phyloP scores from a whole-genome alignment of 2,888 invertebrate species.

The Rhagium mordax region DNA sequence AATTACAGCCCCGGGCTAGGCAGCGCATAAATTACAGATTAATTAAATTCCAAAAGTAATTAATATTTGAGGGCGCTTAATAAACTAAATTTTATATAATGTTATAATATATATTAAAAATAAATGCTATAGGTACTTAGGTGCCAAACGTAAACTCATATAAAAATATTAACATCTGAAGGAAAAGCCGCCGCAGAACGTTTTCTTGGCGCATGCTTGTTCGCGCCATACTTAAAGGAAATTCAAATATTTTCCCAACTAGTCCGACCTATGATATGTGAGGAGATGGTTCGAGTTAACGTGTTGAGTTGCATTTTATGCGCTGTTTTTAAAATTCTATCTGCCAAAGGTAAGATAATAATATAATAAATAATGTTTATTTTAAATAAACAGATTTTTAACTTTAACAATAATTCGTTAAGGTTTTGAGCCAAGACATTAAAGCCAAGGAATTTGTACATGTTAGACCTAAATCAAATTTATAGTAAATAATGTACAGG shows the following conservation, averaged over 20 bases:
- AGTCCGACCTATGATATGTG: conserved; percentile 1
- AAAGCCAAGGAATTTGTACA: too few relatives aligned
- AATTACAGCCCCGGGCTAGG: neutral
- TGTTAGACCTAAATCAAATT: too few relatives aligned
- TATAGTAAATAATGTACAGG: too few relatives aligned
- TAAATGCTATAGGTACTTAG: too few relatives aligned
- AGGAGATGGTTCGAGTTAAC: conserved; percentile 4
- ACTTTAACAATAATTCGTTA: too few relatives aligned
- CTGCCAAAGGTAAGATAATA: conserved; percentile 12
- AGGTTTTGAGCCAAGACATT: too few relatives aligned
- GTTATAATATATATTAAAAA: too few relatives aligned
- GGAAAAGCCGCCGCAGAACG: neutral
- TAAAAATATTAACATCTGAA: neutral
- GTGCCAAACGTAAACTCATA: neutral
- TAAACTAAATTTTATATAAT: too few relatives aligned
- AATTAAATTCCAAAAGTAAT: neutral
- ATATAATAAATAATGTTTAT: too few relatives aligned
- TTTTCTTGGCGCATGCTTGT: too few relatives aligned
- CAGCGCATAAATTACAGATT: neutral
- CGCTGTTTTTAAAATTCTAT: conserved; percentile 10
- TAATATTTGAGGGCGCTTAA: neutral
- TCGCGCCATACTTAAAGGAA: conserved; percentile 33
- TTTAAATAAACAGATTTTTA: too few relatives aligned
- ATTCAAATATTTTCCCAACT: conserved; percentile 29
- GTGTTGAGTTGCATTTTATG: conserved; percentile 15